phyloP scores from a whole-genome alignment of 2,797 vertebrate species.

The Numenius phaeopus region DNA sequence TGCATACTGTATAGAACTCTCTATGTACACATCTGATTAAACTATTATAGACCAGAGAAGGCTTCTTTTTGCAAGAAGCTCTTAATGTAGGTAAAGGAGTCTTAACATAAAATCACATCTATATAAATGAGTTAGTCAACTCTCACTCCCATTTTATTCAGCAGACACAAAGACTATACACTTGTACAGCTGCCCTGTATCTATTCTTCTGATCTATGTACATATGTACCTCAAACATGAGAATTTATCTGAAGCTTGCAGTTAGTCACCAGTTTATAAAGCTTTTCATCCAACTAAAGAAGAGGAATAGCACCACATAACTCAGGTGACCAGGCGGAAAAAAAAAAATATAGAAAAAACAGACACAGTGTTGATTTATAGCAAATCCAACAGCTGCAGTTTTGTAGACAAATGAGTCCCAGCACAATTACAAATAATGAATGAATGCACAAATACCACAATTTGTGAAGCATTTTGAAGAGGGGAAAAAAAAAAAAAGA shows the following conservation, averaged over 20 bases:
- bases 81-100: neutral
- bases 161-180: neutral
- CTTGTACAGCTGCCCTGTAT: neutral
- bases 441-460: neutral
- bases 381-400: neutral
- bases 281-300: neutral
- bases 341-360: neutral
- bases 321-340: neutral
- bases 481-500: accelerated
- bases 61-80: neutral
- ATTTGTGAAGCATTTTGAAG: neutral
- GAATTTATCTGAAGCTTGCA: neutral
- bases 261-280: neutral
- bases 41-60: neutral
- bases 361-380: neutral
- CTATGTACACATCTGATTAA: neutral
- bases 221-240: neutral
- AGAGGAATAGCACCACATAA: neutral
- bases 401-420: neutral
- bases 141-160: neutral
- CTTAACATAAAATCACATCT: neutral
- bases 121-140: neutral
- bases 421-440: neutral
- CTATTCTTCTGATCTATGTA: neutral
- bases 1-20: neutral